Evolutionary conservation across 2,888 invertebrate genomes (phyloP).

Genomic region (Perizoma flavofasciatum): DNA sequence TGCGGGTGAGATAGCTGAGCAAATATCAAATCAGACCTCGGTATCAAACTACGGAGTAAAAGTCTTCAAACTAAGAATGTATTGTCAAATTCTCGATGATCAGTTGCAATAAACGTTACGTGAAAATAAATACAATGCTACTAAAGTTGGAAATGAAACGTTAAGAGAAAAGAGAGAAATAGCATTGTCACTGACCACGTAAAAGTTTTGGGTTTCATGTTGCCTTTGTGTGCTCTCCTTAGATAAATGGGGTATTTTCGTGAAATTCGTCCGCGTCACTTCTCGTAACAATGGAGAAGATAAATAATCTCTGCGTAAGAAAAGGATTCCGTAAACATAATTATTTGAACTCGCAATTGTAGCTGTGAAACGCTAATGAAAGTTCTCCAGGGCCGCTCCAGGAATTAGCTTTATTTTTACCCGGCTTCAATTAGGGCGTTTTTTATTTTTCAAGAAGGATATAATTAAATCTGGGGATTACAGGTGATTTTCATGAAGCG

Average conservation of each 20-base stretch:
- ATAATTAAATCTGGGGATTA: conserved; percentile 71
- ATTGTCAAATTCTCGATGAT: conserved; percentile 48
- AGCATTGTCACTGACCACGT: conserved; percentile 80
- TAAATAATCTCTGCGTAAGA: conserved; percentile 81
- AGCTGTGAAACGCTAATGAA: conserved; percentile 78
- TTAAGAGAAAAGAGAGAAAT: conserved; percentile 77
- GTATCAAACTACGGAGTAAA: conserved; percentile 57
- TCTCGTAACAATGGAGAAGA: conserved; percentile 79
- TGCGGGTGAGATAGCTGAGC: conserved; percentile 69
- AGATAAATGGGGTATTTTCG: conserved; percentile 82
- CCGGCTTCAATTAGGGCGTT: conserved; percentile 68
- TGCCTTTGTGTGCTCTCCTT: conserved; percentile 76
- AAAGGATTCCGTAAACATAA: conserved; percentile 83
- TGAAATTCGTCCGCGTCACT: conserved; percentile 82
- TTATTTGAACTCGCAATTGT: conserved; percentile 82
- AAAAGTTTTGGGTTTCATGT: conserved; percentile 81
- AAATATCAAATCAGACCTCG: conserved; percentile 67
- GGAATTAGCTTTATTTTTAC: conserved; percentile 72
- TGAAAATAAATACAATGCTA: conserved; percentile 63
- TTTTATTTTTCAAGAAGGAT: conserved; percentile 67
- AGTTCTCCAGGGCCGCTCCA: conserved; percentile 66
- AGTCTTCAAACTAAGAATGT: conserved; percentile 48
- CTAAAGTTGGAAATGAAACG: conserved; percentile 71
- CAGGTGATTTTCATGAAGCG: conserved; percentile 46
- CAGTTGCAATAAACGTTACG: conserved; percentile 46